Conservation (phyloP, 2,888 invertebrate genomes). For the Cephus pulcher region DNA sequence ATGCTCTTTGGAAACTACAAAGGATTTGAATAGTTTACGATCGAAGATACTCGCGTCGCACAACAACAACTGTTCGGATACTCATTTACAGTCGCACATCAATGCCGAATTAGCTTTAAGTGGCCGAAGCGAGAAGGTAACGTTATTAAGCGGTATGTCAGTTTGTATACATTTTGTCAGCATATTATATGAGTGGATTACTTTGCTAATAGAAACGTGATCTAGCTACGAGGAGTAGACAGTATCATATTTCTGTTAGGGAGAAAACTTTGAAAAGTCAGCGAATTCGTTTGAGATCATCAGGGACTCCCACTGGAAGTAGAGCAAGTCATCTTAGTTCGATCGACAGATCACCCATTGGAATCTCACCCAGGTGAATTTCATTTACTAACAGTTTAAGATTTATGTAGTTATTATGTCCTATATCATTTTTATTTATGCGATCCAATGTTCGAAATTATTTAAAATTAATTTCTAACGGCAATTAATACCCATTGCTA, state of each 20-base stretch:
- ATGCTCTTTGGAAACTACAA: conserved; percentile 28
- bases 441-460: not conserved
- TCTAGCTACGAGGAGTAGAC: conserved; percentile 32
- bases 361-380: conserved; percentile 39
- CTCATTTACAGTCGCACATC: conserved; percentile 55
- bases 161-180: not conserved
- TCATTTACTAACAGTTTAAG: not conserved
- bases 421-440: not conserved
- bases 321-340: conserved; percentile 38
- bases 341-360: conserved; percentile 40
- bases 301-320: conserved; percentile 26
- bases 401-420: not conserved
- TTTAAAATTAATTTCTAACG: not conserved
- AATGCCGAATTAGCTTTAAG: conserved; percentile 49
- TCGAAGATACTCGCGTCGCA: conserved; percentile 52
- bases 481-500: not conserved
- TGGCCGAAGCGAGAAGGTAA: conserved; percentile 45
- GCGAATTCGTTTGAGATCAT: conserved; percentile 11
- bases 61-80: conserved; percentile 50
- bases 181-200: not conserved
- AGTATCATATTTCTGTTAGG: conserved; percentile 29
- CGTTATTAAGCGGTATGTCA: not conserved
- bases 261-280: conserved; percentile 25
- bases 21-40: conserved; percentile 41
- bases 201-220: conserved; percentile 32